Conservation (phyloP, 2,113 vertebrate genomes). For the Rhinoderma darwinii region DNA sequence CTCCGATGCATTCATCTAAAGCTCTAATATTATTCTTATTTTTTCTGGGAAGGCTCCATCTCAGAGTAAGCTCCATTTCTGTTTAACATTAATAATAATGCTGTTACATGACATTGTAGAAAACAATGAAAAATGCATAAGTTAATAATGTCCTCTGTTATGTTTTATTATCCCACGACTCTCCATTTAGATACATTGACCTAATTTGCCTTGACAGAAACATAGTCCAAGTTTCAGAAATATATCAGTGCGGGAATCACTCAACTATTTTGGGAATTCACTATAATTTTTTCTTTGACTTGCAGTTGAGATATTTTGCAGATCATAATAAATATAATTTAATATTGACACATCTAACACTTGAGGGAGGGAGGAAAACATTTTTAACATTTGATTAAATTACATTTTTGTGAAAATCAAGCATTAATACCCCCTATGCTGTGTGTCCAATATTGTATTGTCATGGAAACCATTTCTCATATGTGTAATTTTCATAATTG, state of each 20-base stretch:
- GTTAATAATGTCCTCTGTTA: slow-evolving; percentile 70
- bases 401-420: not conserved
- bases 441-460: not conserved
- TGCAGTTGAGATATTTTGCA: slow-evolving; percentile 29
- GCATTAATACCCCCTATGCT: slow-evolving; percentile 12
- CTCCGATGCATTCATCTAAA: not conserved
- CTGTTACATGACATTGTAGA: slow-evolving; percentile 72
- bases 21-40: not conserved
- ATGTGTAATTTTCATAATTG: slow-evolving; percentile 32
- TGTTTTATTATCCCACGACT: slow-evolving; percentile 71
- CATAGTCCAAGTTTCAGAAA: slow-evolving; percentile 69
- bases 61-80: slow-evolving; percentile 30
- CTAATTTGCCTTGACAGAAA: slow-evolving; percentile 77
- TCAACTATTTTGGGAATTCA: slow-evolving; percentile 62
- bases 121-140: slow-evolving; percentile 72
- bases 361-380: not conserved
- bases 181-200: slow-evolving; percentile 66
- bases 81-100: slow-evolving; percentile 70
- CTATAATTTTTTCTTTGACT: slow-evolving; percentile 23
- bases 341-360: slow-evolving; percentile 33
- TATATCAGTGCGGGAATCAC: slow-evolving; percentile 66
- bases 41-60: not conserved
- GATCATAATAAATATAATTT: slow-evolving; percentile 25
- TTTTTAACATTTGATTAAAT: slow-evolving; percentile 22
- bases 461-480: slow-evolving; percentile 31